These are phyloP conservation scores for Sphecodes monilicornis DNA, from an alignment of 2,888 invertebrate species.

Conservation along the genomic window DNA sequence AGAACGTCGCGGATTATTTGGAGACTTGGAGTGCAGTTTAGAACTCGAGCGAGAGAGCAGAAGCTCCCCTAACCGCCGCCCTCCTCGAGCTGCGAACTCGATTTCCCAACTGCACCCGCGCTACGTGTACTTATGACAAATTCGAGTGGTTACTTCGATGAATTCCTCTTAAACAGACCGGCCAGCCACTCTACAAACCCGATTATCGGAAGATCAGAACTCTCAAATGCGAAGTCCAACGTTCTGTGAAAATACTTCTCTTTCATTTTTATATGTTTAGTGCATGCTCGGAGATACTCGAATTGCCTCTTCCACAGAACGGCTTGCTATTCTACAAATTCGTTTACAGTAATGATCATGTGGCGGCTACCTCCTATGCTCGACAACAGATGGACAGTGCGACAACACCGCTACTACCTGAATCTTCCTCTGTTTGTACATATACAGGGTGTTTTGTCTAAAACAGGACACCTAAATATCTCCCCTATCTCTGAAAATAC, in stretches of 20 bases:
- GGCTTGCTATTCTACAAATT: background rate
- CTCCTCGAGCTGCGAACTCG: conserved; percentile 12
- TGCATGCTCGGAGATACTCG: background rate
- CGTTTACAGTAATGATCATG: background rate
- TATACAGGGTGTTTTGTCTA: no score
- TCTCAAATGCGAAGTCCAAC: background rate
- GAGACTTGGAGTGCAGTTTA: conserved; percentile 65
- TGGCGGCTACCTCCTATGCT: no score
- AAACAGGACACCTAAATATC: no score
- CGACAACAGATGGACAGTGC: no score
- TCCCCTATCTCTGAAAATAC: no score
- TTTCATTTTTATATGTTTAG: background rate
- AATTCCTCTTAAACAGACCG: background rate
- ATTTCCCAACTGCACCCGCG: conserved; percentile 5
- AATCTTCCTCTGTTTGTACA: no score
- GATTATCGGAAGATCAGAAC: background rate
- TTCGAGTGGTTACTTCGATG: conserved; percentile 23
- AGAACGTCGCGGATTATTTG: conserved; percentile 67
- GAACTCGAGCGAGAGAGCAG: conserved; percentile 56
- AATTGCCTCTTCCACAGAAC: background rate
- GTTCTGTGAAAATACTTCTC: background rate
- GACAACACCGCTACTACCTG: no score
- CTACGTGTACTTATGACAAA: conserved; percentile 56
- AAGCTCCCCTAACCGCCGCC: conserved; percentile 4
- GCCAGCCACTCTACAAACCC: background rate